Evolutionary conservation across 2,888 invertebrate genomes (phyloP), one percentile per base, ranked within the genome.

Genomic region (Empis stercorea): DNA sequence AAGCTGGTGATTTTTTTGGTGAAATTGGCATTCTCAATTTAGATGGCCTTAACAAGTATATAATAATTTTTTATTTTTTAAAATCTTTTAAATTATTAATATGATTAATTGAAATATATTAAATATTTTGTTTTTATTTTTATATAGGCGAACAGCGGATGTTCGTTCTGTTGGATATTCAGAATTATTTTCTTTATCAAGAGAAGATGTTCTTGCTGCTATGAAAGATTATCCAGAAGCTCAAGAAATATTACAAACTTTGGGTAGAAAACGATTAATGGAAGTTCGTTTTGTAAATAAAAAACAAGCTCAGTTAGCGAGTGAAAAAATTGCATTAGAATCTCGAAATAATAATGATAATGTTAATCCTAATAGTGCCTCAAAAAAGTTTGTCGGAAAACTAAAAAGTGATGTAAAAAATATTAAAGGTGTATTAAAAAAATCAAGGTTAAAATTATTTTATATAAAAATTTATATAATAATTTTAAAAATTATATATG

Each of bases 171-270:
- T 95, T 2, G 95, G 95, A 0, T 95, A 95, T 61, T 92, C 94
- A 0, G 95, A 95, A 66, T 72, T 95, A 17, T 95, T 95, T 66
- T 93, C 93, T 27, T 71, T 95, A 17, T 94, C 94, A 0, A 76
- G 94, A 5, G 94, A 95, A 70, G 95, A 95, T 62, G 94, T 95
- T 0, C 70, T 95, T 27, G 83, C 86, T 1, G 95, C 95, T 1
- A 91, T 95, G 84, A 94, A 94, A 65, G 95, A 95, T 65, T 95
- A 95, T 61, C 95, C 95, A 0, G 94, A 95, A 68, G 95, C 95
- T 1, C 92, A 94, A 67, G 89, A 91, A 55, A 92, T 92, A 54
- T 73, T 92, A n/a, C 89, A 91, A 63, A 87, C 84, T 10, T 73
- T 92, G 27, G 92, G 92, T 6, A 74, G 87, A 40, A 91, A 89